Base-by-base conservation (phyloP, 2,797 vertebrate genomes). In the Epinephelus coioides region DNA sequence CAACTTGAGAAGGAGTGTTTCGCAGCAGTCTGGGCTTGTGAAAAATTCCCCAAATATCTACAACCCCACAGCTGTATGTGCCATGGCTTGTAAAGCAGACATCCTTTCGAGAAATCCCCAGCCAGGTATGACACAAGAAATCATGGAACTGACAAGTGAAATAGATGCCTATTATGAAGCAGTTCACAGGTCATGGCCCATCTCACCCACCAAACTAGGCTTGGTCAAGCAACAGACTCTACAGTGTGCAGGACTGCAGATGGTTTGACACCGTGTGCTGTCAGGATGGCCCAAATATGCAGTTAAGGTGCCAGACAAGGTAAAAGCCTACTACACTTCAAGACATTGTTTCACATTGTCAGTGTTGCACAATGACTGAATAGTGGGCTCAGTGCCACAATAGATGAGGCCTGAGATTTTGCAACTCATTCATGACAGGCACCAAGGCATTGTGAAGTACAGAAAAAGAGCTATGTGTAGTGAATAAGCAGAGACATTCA, bases 201-300 rank as follows among this genome's bases (percentile, higher is more conserved):
- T 30, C 30, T 30, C 30, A 30, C 30, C 30, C 30, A 30, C 30
- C 30, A 30, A 30, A 30, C 30, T 30, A 30, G 30, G 6, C 30
- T 30, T 25, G 25, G 25, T 25, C 25, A 25, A 25, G 25, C 25
- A 25, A 25, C 38, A 27, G 10, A 43, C 40, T 17, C 2, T 11
- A 13, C 5, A 47, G 23, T 18, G 38, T 21, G 12, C 23, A 30
- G 40, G 57, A 12, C 53, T 69, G 6, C 21, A 46, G 17, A 69
- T 27, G 40, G 40, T 57, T 2, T 7, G 25, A 25, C 3, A 23
- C 34, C 13, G 0, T 3, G 13, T 56, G 11, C 14, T 13, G 40
- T n/a, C 25, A 34, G 25, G 54, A 34, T 70, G 69, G 69, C 25
- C 64, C 17, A 66, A 53, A 6, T 65, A 50, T 19, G 46, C 27